These are phyloP conservation scores for Bellardia bayeri DNA, from an alignment of 2,888 invertebrate species.

Conservation along the genomic window DNA sequence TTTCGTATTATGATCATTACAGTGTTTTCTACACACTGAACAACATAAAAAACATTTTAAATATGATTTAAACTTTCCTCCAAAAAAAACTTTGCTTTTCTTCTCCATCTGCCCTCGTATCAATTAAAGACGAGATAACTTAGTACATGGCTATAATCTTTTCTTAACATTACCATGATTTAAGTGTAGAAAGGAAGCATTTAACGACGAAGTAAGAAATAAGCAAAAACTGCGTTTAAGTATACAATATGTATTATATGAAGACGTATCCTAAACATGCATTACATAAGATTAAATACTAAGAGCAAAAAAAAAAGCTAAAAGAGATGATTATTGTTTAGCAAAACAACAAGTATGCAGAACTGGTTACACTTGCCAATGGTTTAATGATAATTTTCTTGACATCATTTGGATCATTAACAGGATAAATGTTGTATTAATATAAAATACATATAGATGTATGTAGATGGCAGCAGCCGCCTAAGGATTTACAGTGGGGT, in stretches of 20 bases:
- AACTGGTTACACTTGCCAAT: constrained; percentile 41
- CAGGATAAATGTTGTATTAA: constrained; percentile 48
- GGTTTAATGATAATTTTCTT: constrained; percentile 44
- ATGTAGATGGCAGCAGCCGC: not conserved
- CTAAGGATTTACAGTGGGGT: not conserved
- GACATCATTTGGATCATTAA: constrained; percentile 56
- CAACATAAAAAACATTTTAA: too few relatives aligned
- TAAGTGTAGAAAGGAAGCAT: constrained; percentile 47
- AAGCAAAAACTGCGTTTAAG: constrained; percentile 34
- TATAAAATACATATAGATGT: not conserved
- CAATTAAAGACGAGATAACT: constrained; percentile 23
- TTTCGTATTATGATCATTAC: too few relatives aligned
- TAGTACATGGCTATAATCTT: constrained; percentile 15
- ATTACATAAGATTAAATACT: constrained; percentile 42
- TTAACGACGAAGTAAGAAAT: not conserved
- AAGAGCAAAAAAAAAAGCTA: not conserved
- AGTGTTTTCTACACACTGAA: too few relatives aligned
- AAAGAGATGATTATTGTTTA: constrained; percentile 28
- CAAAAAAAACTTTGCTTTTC: not conserved
- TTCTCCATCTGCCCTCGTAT: constrained; percentile 4
- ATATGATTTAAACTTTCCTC: too few relatives aligned
- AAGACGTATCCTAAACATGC: constrained; percentile 13
- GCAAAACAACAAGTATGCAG: not conserved
- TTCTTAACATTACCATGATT: constrained; percentile 21
- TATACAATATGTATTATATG: not conserved